Percentiles rank a stretch among this genome's conserved stretches.
Conservation (phyloP, 1,140 invertebrate genomes). For the Campoletis sonorensis region DNA sequence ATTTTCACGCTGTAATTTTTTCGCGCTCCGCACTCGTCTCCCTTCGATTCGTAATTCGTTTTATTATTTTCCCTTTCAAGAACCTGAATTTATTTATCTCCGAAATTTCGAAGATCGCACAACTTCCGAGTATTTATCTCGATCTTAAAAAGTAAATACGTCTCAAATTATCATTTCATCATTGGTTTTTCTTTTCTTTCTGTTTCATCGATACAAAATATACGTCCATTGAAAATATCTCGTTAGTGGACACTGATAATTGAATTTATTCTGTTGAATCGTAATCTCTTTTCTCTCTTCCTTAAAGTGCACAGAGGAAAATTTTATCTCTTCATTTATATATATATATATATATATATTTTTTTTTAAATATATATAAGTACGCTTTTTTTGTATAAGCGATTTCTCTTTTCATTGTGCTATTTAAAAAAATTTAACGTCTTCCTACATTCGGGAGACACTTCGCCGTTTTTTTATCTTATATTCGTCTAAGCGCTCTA, state of each 20-base stretch:
- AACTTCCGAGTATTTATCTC: not conserved
- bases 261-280: conserved; percentile 41
- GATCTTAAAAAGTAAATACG: conserved; percentile 27
- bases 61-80: not conserved
- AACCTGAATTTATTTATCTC: not conserved
- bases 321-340: conserved; percentile 30
- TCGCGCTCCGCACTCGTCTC: conserved; percentile 27
- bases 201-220: conserved; percentile 47
- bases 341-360: not conserved
- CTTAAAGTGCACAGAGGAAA: conserved; percentile 41
- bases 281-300: conserved; percentile 30
- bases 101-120: conserved; percentile 7
- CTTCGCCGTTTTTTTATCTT: not conserved
- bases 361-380: conserved; percentile 41
- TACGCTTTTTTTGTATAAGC: conserved; percentile 37
- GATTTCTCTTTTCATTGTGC: conserved; percentile 24
- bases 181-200: conserved; percentile 36
- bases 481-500: conserved; percentile 38
- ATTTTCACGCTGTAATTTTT: conserved; percentile 60
- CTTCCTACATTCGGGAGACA: not conserved
- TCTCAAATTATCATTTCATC: conserved; percentile 25
- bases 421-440: conserved; percentile 28
- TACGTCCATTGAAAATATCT: conserved; percentile 54
- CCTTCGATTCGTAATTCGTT: not conserved
- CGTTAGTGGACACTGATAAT: conserved; percentile 47